Percentiles rank a stretch among this genome's conserved stretches.
phyloP scores from a whole-genome alignment of 2,888 invertebrate genomes.

The Sminthurides aquaticus region DNA sequence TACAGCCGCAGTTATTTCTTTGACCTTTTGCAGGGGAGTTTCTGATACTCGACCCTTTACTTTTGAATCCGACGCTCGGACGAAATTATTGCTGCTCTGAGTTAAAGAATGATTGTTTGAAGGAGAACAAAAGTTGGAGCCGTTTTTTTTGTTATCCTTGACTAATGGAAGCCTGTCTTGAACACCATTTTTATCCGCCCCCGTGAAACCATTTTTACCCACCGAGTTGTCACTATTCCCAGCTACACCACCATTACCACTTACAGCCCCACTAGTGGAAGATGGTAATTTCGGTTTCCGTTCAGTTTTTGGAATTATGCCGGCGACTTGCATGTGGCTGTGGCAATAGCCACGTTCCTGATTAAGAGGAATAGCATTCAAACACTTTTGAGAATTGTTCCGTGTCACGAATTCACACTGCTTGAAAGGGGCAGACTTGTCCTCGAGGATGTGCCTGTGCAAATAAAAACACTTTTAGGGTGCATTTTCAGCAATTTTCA shows the following conservation, averaged over 20 bases:
- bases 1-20: too few species aligned
- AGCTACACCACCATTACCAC: background rate
- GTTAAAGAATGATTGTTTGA: too few species aligned
- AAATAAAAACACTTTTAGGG: too few species aligned
- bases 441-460: slow-evolving; percentile 52
- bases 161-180: background rate
- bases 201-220: background rate
- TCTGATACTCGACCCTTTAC: too few species aligned
- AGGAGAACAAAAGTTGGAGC: too few species aligned
- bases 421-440: slow-evolving; percentile 51
- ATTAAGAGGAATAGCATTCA: slow-evolving; percentile 49
- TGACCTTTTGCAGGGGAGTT: too few species aligned
- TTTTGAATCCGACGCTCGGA: too few species aligned
- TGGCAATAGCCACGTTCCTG: slow-evolving; percentile 50
- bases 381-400: slow-evolving; percentile 45
- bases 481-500: too few species aligned
- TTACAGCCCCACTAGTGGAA: slow-evolving; percentile 14
- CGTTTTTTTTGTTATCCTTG: too few species aligned
- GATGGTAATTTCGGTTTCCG: slow-evolving; percentile 47
- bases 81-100: too few species aligned
- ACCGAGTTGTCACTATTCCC: background rate
- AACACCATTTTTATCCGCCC: background rate
- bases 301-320: slow-evolving; percentile 46
- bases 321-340: slow-evolving; percentile 50
- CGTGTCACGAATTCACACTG: slow-evolving; percentile 43